Evolutionary conservation across 2,113 vertebrate genomes (phyloP).

Genomic region (Muscicapa adusta): DNA sequence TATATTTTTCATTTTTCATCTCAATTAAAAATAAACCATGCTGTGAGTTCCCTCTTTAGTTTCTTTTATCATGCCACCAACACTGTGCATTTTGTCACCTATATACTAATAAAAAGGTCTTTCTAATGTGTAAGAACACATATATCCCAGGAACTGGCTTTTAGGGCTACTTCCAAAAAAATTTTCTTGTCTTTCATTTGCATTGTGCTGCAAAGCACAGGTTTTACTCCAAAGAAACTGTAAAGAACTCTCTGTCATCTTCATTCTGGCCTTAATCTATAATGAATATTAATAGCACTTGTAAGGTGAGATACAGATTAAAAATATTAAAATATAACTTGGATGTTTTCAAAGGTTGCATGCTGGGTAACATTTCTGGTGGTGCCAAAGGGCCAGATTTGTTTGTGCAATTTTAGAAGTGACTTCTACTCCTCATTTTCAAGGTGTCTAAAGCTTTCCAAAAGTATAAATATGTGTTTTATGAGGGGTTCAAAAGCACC

Average conservation of each 20-base stretch:
- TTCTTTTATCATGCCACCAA: slow-evolving; percentile 58
- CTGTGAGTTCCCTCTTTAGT: slow-evolving; percentile 49
- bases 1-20: slow-evolving; percentile 63
- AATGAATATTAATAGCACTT: slow-evolving; percentile 51
- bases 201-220: background rate
- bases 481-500: background rate
- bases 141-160: background rate
- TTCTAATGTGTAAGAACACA: background rate
- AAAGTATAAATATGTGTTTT: background rate
- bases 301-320: slow-evolving; percentile 35
- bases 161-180: slow-evolving; percentile 9
- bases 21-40: slow-evolving; percentile 75
- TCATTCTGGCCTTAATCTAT: slow-evolving; percentile 39
- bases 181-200: slow-evolving; percentile 17
- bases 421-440: background rate
- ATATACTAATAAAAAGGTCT: slow-evolving; percentile 16
- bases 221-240: slow-evolving; percentile 30
- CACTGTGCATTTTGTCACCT: slow-evolving; percentile 18
- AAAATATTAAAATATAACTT: slow-evolving; percentile 40
- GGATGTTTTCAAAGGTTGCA: slow-evolving; percentile 29
- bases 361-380: background rate
- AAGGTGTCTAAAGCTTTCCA: background rate
- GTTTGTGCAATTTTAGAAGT: slow-evolving; percentile 1
- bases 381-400: slow-evolving; percentile 9
- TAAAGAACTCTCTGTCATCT: background rate